Base-by-base conservation (phyloP, 64 coral and sea anemone species). In the Exaiptasia diaphana region DNA sequence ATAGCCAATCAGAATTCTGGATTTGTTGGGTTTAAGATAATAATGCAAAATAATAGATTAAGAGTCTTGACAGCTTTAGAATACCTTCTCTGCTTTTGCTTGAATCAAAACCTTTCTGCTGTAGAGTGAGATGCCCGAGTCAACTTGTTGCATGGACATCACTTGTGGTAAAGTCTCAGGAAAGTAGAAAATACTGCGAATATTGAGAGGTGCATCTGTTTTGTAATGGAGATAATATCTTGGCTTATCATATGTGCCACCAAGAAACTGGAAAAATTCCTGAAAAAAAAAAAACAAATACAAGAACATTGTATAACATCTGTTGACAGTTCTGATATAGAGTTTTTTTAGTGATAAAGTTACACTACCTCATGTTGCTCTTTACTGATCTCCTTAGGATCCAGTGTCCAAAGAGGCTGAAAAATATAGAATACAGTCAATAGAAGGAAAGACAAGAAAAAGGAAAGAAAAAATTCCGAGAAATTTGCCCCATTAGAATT, bases 211-310 rank as follows among this genome's bases (percentile, higher is more conserved):
- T 23, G 89, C 94, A 81, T 97, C 94, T 41, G 89, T 91, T 67
- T 97, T 97, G 74, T 86, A 97, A 56, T 97, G 94, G 37, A 97
- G 79, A 25, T 84, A 65, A 53, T 97, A 97, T 85, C 94, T 71
- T 64, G 94, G 89, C 46, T 88, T 92, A 53, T 97, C 94, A 28
- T 82, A 73, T 27, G 79, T 83, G 64, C 90, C 90, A 7, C 57
- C 74, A 88, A 97, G 91, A 58, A 92, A 97, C 38, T 91, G 89
- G 60, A 82, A 97, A 80, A 97, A 97, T 27, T 97, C 94, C 94
- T 97, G 27, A 15, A 41, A 71, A 57, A 48, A 74, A 77, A 74
- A 41, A 41, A n/a, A 11, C 2, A 25, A 38, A 38, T 52, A n/a
- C 49, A 12, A 12, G 49, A n/a, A n/a, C n/a, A n/a, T n/a, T n/a